Percentiles rank a stretch among this genome's conserved stretches.
Evolutionary conservation across 2,113 vertebrate genomes (phyloP).

Genomic region (Muntiacus reevesi): DNA sequence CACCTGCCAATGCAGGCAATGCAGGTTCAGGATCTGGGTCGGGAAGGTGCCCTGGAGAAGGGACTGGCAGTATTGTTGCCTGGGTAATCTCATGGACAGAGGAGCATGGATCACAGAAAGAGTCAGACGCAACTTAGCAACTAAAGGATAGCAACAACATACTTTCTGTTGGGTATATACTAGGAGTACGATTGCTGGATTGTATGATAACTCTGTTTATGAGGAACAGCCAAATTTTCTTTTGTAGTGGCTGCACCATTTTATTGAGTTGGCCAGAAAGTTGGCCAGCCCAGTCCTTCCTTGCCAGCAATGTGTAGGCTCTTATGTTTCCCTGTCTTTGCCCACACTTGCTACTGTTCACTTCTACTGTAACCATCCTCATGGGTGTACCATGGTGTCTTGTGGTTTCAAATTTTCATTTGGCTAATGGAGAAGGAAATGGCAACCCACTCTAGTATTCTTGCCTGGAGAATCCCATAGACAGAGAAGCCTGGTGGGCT

Average conservation of each 20-base stretch:
- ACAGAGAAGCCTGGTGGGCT: too few species aligned
- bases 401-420: neutral
- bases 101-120: neutral
- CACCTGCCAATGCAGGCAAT: fast-evolving
- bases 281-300: neutral
- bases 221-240: neutral
- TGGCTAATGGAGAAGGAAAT: neutral
- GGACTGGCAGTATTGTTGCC: neutral
- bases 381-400: neutral
- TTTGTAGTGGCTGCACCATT: neutral
- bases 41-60: neutral
- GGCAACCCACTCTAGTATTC: too few species aligned
- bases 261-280: neutral
- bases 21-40: neutral
- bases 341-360: neutral
- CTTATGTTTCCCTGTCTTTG: neutral
- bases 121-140: neutral
- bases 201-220: neutral
- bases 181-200: neutral
- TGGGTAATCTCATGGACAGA: neutral
- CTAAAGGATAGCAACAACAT: neutral
- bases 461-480: too few species aligned
- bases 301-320: neutral
- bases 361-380: neutral
- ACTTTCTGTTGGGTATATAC: neutral